phyloP scores from a whole-genome alignment of 2,888 invertebrate genomes.

The Hololepta plana region DNA sequence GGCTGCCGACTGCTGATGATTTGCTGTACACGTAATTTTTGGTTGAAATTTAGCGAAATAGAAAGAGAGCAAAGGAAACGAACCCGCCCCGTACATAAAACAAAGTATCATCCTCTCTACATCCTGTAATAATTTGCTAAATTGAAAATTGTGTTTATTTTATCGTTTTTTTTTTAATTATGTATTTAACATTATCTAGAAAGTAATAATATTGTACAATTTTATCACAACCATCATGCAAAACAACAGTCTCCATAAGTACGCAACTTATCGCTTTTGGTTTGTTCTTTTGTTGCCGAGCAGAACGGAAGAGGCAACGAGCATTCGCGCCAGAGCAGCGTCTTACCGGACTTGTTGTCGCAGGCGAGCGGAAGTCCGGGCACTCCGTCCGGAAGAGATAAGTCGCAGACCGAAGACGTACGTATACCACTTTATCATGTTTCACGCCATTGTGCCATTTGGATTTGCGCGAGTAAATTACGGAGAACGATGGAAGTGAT shows the following conservation, averaged over 20 bases:
- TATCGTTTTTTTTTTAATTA: conserved; percentile 3
- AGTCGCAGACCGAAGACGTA: conserved; percentile 92
- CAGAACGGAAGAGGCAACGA: conserved; percentile 31
- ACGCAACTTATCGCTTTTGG: conserved; percentile 6
- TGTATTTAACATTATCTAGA: too few relatives aligned
- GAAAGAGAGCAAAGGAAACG: too few relatives aligned
- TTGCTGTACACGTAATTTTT: too few relatives aligned
- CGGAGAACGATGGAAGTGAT: too few relatives aligned
- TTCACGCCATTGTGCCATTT: conserved; percentile 3
- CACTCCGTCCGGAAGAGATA: conserved; percentile 76
- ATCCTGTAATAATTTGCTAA: conserved; percentile 1
- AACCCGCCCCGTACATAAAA: background rate
- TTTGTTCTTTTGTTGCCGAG: conserved; percentile 9
- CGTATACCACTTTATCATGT: conserved; percentile 19
- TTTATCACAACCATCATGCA: too few relatives aligned
- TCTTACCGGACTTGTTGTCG: conserved; percentile 87
- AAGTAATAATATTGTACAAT: too few relatives aligned
- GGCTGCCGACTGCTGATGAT: too few relatives aligned
- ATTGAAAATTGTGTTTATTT: background rate
- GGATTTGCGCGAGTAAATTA: too few relatives aligned
- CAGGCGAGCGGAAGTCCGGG: conserved; percentile 65
- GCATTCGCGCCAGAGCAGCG: conserved; percentile 73
- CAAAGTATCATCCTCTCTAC: background rate
- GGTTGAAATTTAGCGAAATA: too few relatives aligned
- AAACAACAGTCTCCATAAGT: background rate